A percentile compares a stretch with the other conserved stretches of the same genome.
These are phyloP conservation scores for Chymomyza caudatula DNA, from an alignment of 2,888 invertebrate genomes.

Conservation along the genomic window DNA sequence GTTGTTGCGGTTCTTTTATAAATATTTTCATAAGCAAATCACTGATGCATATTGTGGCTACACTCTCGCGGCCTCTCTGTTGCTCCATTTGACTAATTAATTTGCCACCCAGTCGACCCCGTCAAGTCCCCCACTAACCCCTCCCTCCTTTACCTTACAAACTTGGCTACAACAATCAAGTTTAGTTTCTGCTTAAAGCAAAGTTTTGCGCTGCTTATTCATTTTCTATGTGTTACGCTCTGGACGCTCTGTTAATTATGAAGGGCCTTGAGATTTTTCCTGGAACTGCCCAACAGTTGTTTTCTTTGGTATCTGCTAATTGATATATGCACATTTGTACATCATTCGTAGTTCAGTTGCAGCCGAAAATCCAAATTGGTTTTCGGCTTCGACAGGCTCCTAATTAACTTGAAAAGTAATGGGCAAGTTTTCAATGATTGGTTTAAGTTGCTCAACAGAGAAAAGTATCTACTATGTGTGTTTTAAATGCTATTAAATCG, in stretches of 20 bases:
- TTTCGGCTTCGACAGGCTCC: no score
- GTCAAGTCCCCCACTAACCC: not conserved
- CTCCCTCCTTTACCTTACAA: not conserved
- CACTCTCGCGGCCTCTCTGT: not conserved
- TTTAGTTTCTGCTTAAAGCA: not conserved
- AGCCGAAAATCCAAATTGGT: no score
- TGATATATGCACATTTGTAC: no score
- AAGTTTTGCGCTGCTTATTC: not conserved
- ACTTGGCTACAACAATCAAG: not conserved
- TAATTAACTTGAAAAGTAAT: no score
- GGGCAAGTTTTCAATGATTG: no score
- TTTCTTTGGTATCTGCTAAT: no score
- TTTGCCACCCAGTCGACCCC: constrained; percentile 22
- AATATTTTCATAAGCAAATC: constrained; percentile 48
- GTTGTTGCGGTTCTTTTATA: constrained; percentile 18
- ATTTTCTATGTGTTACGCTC: not conserved
- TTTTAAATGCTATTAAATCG: no score
- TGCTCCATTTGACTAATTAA: constrained; percentile 58
- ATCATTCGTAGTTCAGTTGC: no score
- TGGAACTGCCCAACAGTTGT: not conserved
- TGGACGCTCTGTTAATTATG: not conserved
- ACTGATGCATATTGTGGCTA: constrained; percentile 10
- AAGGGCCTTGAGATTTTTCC: not conserved
- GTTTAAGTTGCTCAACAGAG: no score
- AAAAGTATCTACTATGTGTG: no score